Conservation (phyloP, 2,113 vertebrate genomes). For the Silurus glanis region DNA sequence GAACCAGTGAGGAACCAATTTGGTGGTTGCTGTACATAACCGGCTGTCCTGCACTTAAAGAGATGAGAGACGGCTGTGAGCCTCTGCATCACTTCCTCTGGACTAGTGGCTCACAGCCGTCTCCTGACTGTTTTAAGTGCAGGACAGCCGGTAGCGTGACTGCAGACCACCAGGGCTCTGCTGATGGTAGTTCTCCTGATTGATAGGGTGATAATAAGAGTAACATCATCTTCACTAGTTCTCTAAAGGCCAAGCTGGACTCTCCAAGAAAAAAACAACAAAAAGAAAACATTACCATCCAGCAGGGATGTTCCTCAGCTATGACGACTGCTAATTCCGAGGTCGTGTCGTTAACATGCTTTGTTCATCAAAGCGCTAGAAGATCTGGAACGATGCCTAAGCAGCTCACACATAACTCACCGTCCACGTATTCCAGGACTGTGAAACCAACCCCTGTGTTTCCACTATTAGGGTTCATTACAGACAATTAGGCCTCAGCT, state of each 20-base stretch:
- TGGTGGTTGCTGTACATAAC: no score
- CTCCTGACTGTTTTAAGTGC: not conserved
- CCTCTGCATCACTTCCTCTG: no score
- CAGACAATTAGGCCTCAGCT: constrained; percentile 76
- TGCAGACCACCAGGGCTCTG: constrained; percentile 33
- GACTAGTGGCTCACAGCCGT: not conserved
- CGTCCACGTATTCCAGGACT: constrained; percentile 70
- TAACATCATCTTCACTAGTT: constrained; percentile 30
- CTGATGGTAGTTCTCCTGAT: constrained; percentile 32
- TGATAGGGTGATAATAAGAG: constrained; percentile 43
- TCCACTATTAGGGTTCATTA: constrained; percentile 79
- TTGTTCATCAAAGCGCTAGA: constrained; percentile 37
- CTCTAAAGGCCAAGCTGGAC: constrained; percentile 14
- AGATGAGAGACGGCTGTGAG: no score
- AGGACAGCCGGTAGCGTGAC: not conserved
- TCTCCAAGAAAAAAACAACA: not conserved
- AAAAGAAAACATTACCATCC: constrained; percentile 9
- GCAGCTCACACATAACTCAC: constrained; percentile 68
- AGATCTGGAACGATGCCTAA: constrained; percentile 12
- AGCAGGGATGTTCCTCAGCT: constrained; percentile 7
- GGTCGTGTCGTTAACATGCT: constrained; percentile 25
- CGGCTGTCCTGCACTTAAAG: no score
- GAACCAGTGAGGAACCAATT: no score
- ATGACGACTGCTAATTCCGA: constrained; percentile 1
- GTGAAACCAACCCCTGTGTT: constrained; percentile 71